These are phyloP conservation scores for Botrylloides violaceus DNA, from an alignment of 23 tunicate genomes.

Conservation along the genomic window DNA sequence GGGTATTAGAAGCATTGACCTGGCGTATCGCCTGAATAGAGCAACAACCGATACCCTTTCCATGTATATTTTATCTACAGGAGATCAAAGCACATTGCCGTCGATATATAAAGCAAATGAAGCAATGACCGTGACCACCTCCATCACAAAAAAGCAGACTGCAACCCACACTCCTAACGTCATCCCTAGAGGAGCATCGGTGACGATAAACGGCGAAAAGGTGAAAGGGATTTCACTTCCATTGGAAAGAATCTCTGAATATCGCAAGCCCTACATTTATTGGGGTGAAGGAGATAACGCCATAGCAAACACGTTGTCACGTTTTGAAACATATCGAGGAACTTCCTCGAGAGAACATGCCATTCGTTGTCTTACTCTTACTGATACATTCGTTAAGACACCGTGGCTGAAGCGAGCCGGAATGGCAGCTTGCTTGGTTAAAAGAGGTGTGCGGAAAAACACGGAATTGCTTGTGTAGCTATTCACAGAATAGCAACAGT, in stretches of 20 bases:
- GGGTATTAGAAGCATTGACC: too few species aligned
- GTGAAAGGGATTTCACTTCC: constrained; percentile 58
- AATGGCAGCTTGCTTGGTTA: constrained; percentile 61
- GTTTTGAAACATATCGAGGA: constrained; percentile 61
- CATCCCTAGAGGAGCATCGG: too few species aligned
- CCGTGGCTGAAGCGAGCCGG: constrained; percentile 74
- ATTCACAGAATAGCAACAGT: too few species aligned
- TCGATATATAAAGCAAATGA: too few species aligned
- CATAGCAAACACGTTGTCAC: constrained; percentile 38
- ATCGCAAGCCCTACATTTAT: constrained; percentile 60
- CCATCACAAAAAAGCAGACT: too few species aligned
- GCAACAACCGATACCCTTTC: too few species aligned
- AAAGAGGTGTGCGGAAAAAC: constrained; percentile 38
- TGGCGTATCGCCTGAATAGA: too few species aligned
- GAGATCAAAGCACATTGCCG: too few species aligned
- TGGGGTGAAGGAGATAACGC: constrained; percentile 62
- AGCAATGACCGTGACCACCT: too few species aligned
- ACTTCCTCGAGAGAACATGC: constrained; percentile 58
- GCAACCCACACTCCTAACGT: too few species aligned
- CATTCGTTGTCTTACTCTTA: constrained; percentile 52
- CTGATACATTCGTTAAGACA: constrained; percentile 67
- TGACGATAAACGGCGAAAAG: constrained; percentile 7
- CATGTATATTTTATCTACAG: too few species aligned
- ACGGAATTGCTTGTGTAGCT: background rate
- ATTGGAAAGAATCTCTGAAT: constrained; percentile 34